Evolutionary conservation across 2,113 vertebrate species (phyloP).

Genomic region (Embiotoca jacksoni): DNA sequence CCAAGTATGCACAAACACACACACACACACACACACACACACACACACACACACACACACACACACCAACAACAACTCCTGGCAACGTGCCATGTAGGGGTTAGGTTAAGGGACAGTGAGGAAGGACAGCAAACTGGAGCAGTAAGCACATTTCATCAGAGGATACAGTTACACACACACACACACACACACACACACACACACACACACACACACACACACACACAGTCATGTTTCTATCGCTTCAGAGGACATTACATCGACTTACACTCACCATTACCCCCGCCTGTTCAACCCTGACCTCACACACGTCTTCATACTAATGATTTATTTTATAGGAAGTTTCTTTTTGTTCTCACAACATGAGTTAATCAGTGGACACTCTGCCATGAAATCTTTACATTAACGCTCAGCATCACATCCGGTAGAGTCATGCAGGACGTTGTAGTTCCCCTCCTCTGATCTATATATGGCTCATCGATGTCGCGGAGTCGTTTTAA

Average conservation of each 20-base stretch:
- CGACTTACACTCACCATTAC: not conserved
- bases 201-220: slow-evolving; percentile 29
- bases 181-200: slow-evolving; percentile 11
- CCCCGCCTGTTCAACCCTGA: not conserved
- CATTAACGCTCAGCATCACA: slow-evolving; percentile 45
- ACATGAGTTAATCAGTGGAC: not conserved
- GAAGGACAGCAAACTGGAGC: slow-evolving; percentile 73
- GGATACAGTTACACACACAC: slow-evolving; percentile 68
- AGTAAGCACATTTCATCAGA: slow-evolving; percentile 81
- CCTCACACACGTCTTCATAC: not conserved
- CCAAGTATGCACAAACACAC: slow-evolving; percentile 46
- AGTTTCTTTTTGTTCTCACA: not conserved
- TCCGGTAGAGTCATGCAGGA: slow-evolving; percentile 44
- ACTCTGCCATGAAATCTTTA: slow-evolving; percentile 53
- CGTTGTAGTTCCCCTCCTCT: slow-evolving; percentile 26
- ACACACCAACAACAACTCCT: slow-evolving; percentile 49
- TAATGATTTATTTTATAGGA: not conserved
- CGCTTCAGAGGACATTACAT: slow-evolving; percentile 22
- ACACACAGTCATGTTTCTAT: slow-evolving; percentile 15
- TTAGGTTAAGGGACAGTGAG: slow-evolving; percentile 66
- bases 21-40: slow-evolving; percentile 14
- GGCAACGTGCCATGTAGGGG: slow-evolving; percentile 45
- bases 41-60: slow-evolving; percentile 18
- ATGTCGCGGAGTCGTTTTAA: slow-evolving; percentile 17
- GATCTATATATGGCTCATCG: slow-evolving; percentile 51